Evolutionary conservation across 1,140 invertebrate genomes (phyloP).

Genomic region (Saccostrea echinata): DNA sequence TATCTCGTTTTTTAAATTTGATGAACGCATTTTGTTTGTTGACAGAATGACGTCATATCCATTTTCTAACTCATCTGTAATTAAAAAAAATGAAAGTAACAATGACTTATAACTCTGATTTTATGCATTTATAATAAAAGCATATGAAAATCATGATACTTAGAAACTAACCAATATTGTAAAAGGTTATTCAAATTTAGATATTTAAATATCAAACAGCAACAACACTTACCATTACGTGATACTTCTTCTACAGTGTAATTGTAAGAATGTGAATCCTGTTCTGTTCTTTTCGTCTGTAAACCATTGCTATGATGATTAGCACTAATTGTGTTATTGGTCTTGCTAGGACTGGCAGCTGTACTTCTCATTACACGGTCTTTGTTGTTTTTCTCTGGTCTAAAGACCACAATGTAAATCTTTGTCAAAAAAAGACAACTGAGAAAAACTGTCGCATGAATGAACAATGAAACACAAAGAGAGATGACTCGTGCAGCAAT

Average conservation of each 20-base stretch:
- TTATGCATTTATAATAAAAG: too few species aligned
- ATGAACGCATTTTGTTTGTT: background rate
- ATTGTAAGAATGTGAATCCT: background rate
- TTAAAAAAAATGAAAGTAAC: background rate
- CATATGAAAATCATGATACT: too few species aligned
- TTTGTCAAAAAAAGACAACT: constrained; percentile 66
- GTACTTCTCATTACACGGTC: constrained; percentile 44
- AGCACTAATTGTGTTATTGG: background rate
- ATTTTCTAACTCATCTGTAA: background rate
- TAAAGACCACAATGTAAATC: constrained; percentile 80
- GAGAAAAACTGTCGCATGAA: constrained; percentile 64
- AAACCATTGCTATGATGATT: background rate
- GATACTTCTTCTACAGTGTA: background rate
- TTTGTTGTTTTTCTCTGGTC: constrained; percentile 49
- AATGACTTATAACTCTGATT: background rate
- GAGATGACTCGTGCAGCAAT: constrained; percentile 57
- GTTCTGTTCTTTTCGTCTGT: background rate
- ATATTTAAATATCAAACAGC: background rate
- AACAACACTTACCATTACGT: background rate
- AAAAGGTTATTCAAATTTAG: too few species aligned
- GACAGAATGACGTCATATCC: background rate
- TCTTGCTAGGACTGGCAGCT: background rate
- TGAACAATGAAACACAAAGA: constrained; percentile 57
- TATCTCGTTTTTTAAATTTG: background rate
- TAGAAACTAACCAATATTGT: too few species aligned